Evolutionary conservation across 2,888 invertebrate genomes (phyloP).

Genomic region (Apoda limacodes): DNA sequence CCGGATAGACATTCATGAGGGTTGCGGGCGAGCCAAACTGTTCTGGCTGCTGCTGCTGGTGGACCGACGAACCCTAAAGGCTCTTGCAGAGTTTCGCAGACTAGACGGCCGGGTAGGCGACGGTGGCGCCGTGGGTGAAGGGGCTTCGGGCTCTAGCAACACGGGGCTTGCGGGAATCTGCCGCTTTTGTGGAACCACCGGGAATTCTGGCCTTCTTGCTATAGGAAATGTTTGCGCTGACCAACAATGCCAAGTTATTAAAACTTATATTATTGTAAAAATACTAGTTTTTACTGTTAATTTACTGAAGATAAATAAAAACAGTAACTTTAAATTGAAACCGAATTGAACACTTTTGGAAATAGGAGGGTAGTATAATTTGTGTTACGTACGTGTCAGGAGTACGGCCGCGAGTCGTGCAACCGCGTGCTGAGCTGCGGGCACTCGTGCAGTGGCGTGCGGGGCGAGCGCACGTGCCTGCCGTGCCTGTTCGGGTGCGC

Average conservation of each 20-base stretch:
- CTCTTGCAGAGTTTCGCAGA: slow-evolving; percentile 89
- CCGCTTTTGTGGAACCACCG: slow-evolving; percentile 90
- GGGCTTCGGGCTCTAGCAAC: slow-evolving; percentile 26
- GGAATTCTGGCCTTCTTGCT: slow-evolving; percentile 85
- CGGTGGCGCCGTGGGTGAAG: slow-evolving; percentile 19
- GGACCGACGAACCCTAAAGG: slow-evolving; percentile 93
- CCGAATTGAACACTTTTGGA: no score
- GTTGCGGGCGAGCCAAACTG: slow-evolving; percentile 94
- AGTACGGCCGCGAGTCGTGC: slow-evolving; percentile 86
- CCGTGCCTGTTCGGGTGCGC: slow-evolving; percentile 91
- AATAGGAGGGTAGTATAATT: no score
- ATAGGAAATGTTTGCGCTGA: slow-evolving; percentile 95
- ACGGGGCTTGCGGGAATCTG: slow-evolving; percentile 78
- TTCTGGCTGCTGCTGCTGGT: slow-evolving; percentile 95
- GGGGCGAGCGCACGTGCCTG: slow-evolving; percentile 83
- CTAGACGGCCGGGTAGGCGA: slow-evolving; percentile 46
- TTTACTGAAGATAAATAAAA: no score
- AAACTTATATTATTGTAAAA: no score
- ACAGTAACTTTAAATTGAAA: no score
- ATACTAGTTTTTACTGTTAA: not conserved
- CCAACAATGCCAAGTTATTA: slow-evolving; percentile 91
- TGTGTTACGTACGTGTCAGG: no score
- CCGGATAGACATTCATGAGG: slow-evolving; percentile 96
- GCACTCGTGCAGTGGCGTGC: slow-evolving; percentile 95
- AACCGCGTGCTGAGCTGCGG: slow-evolving; percentile 86